These are phyloP conservation scores for Corythornis vintsioides DNA, from an alignment of 2,113 vertebrate genomes.

Conservation along the genomic window DNA sequence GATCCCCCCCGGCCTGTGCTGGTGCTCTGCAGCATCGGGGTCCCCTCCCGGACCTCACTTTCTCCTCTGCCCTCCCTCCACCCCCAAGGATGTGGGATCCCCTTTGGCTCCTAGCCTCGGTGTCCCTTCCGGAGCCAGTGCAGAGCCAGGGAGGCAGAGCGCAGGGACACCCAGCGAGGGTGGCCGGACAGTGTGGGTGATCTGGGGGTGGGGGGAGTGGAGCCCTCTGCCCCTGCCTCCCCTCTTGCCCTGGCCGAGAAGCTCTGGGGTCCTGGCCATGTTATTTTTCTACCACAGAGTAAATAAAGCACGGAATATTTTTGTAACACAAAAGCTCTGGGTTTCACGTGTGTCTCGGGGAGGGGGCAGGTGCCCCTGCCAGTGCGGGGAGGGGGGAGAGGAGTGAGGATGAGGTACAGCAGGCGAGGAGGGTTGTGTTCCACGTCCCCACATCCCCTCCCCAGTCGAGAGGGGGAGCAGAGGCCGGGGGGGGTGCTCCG, in stretches of 20 bases:
- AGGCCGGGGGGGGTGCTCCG: no score
- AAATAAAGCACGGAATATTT: constrained; percentile 79
- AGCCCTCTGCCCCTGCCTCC: not conserved
- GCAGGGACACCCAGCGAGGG: not conserved
- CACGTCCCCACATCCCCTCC: not conserved
- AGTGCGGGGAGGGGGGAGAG: no score
- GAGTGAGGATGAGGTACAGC: no score
- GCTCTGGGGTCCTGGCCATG: constrained; percentile 58
- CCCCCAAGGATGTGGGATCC: not conserved
- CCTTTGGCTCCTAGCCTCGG: not conserved
- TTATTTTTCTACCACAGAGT: constrained; percentile 81
- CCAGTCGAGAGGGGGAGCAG: not conserved
- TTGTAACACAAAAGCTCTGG: constrained; percentile 77
- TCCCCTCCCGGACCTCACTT: not conserved
- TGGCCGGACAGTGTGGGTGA: not conserved
- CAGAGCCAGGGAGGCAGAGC: not conserved
- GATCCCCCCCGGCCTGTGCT: not conserved
- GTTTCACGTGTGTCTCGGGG: constrained; percentile 64
- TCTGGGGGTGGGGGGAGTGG: not conserved
- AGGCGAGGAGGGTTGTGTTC: not conserved
- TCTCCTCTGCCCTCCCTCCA: not conserved
- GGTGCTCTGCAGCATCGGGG: not conserved
- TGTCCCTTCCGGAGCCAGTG: not conserved
- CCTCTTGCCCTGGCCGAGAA: not conserved
- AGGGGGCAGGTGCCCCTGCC: not conserved